Evolutionary conservation across 2,797 vertebrate species (phyloP), one percentile per base, ranked within the genome.

Genomic region (Diglossa cyanea): DNA sequence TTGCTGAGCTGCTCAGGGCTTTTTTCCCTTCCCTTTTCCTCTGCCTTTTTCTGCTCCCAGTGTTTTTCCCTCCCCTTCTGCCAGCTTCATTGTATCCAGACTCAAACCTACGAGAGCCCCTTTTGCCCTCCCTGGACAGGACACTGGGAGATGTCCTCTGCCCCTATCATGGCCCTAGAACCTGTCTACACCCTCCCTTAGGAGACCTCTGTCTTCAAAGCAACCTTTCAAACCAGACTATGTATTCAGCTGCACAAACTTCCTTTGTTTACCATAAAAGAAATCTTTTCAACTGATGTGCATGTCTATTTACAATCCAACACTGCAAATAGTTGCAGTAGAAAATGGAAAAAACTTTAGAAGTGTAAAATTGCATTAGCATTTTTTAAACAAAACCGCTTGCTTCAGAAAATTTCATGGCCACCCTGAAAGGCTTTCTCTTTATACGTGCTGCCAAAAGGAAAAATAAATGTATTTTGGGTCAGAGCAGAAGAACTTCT

Each of bases 341-440:
- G 31, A 51, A 93, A 91, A 70, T 5, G 8, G 19, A 82, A 62
- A 88, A 84, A 92, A 44, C 31, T 47, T 92, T 2, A 35, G 58
- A 66, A 85, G 31, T 39, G 44, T 79, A 76, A 89, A 96, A 94
- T 53, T 60, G 40, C 58, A n/a, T 89, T 81, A 84, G 25, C 47
- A 50, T 75, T 81, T 76, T 74, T 78, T 61, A 81, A 75, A 88
- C 70, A 81, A 61, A 90, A 78, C 11, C 44, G 10, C 39, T 74
- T 81, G n/a, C 54, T 94, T 91, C 62, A 90, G 33, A 92, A 94
- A 81, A 91, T 73, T 65, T 87, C 44, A 70, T 30, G 48, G 51
- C 57, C 26, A 75, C 2, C 26, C 33, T 57, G 33, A 71, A 90
- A 74, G 20, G 40, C 10, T 72, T 87, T 65, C 31, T 50, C 84